phyloP scores from a whole-genome alignment of 2,113 vertebrate genomes.

The Epinephelus fuscoguttatus region DNA sequence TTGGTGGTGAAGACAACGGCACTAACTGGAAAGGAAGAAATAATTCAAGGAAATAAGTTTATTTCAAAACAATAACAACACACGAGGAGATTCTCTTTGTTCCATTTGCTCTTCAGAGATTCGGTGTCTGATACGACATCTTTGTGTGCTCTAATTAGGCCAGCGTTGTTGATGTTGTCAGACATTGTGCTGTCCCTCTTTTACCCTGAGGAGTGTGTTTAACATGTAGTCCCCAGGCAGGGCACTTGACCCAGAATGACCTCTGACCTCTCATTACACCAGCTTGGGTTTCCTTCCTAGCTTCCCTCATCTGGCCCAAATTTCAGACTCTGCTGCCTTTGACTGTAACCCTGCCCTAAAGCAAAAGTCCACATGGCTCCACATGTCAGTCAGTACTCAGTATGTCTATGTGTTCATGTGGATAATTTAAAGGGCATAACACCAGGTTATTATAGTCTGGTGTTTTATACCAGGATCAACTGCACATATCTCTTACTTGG shows the following conservation, averaged over 20 bases:
- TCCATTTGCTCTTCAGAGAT: constrained; percentile 53
- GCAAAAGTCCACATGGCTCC: constrained; percentile 1
- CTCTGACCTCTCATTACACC: constrained; percentile 79
- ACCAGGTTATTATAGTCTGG: neutral
- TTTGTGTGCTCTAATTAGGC: constrained; percentile 80
- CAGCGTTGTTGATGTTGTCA: constrained; percentile 68
- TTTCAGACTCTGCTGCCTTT: constrained; percentile 43
- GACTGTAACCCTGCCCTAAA: constrained; percentile 44
- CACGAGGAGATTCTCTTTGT: constrained; percentile 58
- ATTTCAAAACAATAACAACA: constrained; percentile 70
- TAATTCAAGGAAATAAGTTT: constrained; percentile 68
- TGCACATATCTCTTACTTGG: neutral
- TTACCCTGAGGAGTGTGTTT: constrained; percentile 72
- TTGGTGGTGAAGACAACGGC: constrained; percentile 58
- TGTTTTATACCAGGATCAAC: neutral
- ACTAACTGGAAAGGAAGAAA: constrained; percentile 63
- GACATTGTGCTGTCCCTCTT: constrained; percentile 61
- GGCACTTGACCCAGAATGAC: constrained; percentile 76
- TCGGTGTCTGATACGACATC: constrained; percentile 37
- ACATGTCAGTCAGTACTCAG: constrained; percentile 1
- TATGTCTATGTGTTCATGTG: neutral
- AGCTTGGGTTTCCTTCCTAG: constrained; percentile 51
- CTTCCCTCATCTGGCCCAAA: constrained; percentile 39
- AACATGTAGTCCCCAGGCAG: constrained; percentile 77
- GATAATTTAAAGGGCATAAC: neutral